These are phyloP conservation scores for Frieseomelitta varia DNA, from an alignment of 1,140 invertebrate genomes.

Conservation along the genomic window DNA sequence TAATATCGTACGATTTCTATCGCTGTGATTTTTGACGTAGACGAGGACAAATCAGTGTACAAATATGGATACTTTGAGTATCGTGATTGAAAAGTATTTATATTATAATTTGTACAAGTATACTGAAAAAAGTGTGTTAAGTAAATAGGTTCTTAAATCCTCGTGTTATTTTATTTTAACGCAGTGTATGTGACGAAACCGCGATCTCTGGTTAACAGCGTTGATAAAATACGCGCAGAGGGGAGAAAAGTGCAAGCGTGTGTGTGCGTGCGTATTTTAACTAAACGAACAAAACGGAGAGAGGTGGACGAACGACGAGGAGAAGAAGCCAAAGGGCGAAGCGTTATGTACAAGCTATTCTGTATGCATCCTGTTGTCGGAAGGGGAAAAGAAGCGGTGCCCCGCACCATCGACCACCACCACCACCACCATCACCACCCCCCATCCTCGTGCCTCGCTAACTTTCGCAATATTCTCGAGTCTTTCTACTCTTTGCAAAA, in stretches of 20 bases:
- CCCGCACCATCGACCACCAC: not conserved
- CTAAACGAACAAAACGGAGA: slow-evolving; percentile 18
- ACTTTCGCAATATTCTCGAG: slow-evolving; percentile 71
- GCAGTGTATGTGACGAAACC: too few relatives aligned
- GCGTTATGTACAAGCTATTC: slow-evolving; percentile 40
- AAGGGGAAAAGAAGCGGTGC: slow-evolving; percentile 42
- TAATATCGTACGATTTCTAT: too few relatives aligned
- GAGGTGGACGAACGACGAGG: not conserved
- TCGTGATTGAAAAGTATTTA: too few relatives aligned
- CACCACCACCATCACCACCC: not conserved
- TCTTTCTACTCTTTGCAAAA: slow-evolving; percentile 66
- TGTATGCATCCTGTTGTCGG: slow-evolving; percentile 64
- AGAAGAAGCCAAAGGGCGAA: not conserved
- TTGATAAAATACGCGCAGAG: slow-evolving; percentile 34
- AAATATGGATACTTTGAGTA: too few relatives aligned
- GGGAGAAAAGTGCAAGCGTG: slow-evolving; percentile 18
- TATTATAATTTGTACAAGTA: too few relatives aligned
- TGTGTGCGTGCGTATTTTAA: not conserved
- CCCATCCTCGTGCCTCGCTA: slow-evolving; percentile 30
- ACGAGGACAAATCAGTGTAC: too few relatives aligned
- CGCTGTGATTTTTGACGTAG: too few relatives aligned
- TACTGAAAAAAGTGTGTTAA: too few relatives aligned
- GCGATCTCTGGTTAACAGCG: slow-evolving; percentile 46
- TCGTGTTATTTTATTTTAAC: too few relatives aligned
- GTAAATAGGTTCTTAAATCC: too few relatives aligned